Percentiles rank a stretch among this genome's conserved stretches.
Conservation (phyloP, 2,797 vertebrate species). For the Nyctibius grandis region DNA sequence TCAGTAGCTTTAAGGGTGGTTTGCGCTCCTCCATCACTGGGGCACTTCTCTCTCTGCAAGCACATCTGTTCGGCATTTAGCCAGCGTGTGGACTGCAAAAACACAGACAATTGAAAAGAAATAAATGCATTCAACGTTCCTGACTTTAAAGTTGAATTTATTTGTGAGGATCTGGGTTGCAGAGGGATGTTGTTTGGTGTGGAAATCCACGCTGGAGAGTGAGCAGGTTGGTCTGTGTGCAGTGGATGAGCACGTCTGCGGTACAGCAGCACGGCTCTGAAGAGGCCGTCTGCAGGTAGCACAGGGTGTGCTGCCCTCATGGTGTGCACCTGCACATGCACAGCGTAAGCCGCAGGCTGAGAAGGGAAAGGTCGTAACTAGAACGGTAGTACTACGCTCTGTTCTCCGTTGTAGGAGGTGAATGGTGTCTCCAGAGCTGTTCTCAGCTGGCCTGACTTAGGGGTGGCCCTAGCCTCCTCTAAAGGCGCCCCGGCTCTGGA, state of each 20-base stretch:
- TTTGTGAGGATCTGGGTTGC: neutral
- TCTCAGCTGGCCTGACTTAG: neutral
- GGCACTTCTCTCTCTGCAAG: neutral
- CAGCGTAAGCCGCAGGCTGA: neutral
- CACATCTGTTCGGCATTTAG: neutral
- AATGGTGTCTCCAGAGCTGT: neutral
- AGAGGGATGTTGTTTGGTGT: neutral
- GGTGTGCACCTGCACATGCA: accelerated
- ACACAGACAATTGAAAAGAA: neutral
- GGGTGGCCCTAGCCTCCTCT: neutral
- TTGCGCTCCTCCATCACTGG: neutral
- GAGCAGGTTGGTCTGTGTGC: too few species aligned
- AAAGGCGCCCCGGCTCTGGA: neutral
- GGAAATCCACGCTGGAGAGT: neutral
- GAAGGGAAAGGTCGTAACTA: neutral
- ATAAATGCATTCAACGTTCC: neutral
- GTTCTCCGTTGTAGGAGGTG: neutral
- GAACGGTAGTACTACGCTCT: too few species aligned
- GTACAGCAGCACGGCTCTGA: neutral
- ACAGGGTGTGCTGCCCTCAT: too few species aligned
- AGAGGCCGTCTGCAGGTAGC: neutral
- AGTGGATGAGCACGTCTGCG: neutral
- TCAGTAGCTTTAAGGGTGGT: neutral
- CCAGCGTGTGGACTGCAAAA: neutral
- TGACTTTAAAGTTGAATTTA: neutral